Evolutionary conservation across 2,888 invertebrate genomes (phyloP), one percentile per base, ranked within the genome.

Genomic region (Phyto melanocephala): DNA sequence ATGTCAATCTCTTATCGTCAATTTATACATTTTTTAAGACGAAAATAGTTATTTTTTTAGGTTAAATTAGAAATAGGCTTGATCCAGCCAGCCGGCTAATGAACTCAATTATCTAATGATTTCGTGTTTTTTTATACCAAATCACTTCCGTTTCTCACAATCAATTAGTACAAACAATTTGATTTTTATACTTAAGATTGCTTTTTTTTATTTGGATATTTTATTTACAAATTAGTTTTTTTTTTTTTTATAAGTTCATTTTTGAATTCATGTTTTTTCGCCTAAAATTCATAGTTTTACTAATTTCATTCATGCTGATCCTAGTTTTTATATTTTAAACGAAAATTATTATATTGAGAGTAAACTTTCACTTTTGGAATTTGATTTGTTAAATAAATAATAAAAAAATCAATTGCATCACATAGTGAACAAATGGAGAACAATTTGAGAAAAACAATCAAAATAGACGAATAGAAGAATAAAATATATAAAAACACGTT

Each of bases 351-450:
- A 45, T 54, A 60, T 37, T 10, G 35, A 54, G 13, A 22, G 60
- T 77, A 50, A 63, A 82, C 81, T 84, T 82, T 68, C 75, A 72
- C 81, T 63, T 24, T 28, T 63, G 81, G 72, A 80, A 82, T 76
- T 84, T 81, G 28, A 35, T 65, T 50, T 54, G 13, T 37, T 75
- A 67, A 82, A 75, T 47, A 75, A 75, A 71, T 60, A 78, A 45
- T 28, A 67, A 50, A n/a, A n/a, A 77, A 77, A 81, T 81, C 83
- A 81, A 84, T 85, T 84, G 84, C 84, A 84, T 85, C 85, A 85
- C 82, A 84, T 37, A 22, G 13, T 37, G 54, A 62, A 62, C 40
- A 42, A 71, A 40, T 28, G 40, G 10, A 50, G 37, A 45, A 62
- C 52, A 63, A 37, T n/a, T n/a, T n/a, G n/a, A 81, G 50, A 52